A percentile compares a stretch with the other conserved stretches of the same genome.
Conservation (phyloP, 2,797 vertebrate species). For the Lindbergichthys nudifrons region DNA sequence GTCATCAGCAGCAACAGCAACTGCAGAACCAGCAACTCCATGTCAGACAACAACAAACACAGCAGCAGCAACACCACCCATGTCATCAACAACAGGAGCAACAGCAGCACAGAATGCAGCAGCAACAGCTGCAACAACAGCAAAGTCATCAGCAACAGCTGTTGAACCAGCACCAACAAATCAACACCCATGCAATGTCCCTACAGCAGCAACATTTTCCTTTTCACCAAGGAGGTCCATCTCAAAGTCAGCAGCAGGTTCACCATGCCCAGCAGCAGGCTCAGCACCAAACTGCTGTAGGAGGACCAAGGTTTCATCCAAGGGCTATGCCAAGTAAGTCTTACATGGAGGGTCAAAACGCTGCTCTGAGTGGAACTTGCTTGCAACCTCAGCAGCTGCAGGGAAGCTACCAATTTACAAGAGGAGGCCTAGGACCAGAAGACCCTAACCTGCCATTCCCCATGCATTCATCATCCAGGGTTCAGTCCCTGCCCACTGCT, state of each 20-base stretch:
- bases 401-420: constrained; percentile 82
- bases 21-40: constrained; percentile 90
- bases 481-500: constrained; percentile 87
- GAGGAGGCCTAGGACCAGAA: constrained; percentile 80
- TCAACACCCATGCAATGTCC: constrained; percentile 89
- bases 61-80: constrained; percentile 85
- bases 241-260: constrained; percentile 83
- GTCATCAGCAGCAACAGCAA: constrained; percentile 81
- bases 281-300: constrained; percentile 82
- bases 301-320: constrained; percentile 80
- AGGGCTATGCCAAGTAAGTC: constrained; percentile 84
- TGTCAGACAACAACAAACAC: constrained; percentile 81
- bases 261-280: constrained; percentile 75
- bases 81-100: constrained; percentile 83
- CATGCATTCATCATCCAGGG: constrained; percentile 82
- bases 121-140: constrained; percentile 58
- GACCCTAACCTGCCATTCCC: constrained; percentile 86
- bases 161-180: constrained; percentile 86
- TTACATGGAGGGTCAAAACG: constrained; percentile 87
- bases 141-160: constrained; percentile 78
- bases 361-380: constrained; percentile 64
- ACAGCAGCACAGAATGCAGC: constrained; percentile 81
- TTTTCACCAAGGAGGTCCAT: constrained; percentile 90
- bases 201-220: constrained; percentile 90
- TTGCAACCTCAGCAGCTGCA: constrained; percentile 82